Evolutionary conservation across 2,797 vertebrate species (phyloP).

Genomic region (Mormyrus proboscirostris): DNA sequence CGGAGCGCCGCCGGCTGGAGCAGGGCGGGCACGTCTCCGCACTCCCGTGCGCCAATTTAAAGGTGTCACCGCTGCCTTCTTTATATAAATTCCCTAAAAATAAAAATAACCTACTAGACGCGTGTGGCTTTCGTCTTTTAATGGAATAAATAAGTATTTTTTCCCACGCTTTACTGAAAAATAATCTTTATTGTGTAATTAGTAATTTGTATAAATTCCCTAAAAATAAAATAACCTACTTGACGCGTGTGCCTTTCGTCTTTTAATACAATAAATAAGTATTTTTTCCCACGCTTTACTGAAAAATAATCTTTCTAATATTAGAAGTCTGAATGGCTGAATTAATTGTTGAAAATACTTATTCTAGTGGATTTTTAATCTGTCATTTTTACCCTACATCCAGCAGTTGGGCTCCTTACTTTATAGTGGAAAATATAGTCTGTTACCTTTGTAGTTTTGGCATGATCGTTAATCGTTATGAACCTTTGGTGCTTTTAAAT

Average conservation of each 20-base stretch:
- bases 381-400: background rate
- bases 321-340: background rate
- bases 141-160: background rate
- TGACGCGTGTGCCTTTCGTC: background rate
- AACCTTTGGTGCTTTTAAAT: background rate
- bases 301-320: background rate
- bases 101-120: background rate
- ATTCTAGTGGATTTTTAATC: constrained; percentile 35
- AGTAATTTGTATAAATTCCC: background rate
- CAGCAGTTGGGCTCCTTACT: background rate
- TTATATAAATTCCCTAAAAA: background rate
- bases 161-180: background rate
- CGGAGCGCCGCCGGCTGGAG: background rate
- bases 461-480: background rate
- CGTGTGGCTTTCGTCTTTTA: background rate
- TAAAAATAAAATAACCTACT: background rate
- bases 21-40: background rate
- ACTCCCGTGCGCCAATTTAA: background rate
- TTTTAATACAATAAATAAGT: background rate
- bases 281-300: background rate
- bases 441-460: background rate
- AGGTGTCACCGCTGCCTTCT: background rate
- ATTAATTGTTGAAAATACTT: constrained; percentile 30
- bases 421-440: background rate
- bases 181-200: background rate